Base-by-base conservation (phyloP, 2,797 vertebrate species). In the Acestrorhynchus altus region DNA sequence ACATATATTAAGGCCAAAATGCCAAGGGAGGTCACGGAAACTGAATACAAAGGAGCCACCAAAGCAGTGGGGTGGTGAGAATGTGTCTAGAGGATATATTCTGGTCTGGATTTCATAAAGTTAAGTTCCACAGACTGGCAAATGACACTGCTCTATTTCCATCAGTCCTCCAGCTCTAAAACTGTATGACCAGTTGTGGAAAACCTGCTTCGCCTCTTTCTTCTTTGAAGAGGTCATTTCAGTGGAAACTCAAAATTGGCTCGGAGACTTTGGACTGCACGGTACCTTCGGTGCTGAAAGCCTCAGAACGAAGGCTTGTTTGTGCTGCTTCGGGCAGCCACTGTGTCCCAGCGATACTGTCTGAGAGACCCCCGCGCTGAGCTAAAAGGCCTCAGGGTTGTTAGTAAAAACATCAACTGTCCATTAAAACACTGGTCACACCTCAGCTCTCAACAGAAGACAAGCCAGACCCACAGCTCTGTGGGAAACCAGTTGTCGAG, bases 381-480 rank as follows among this genome's bases (percentile, higher is more conserved):
- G 61, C 60, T 71, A 74, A 75, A 78, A 44, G 47, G 75, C 82
- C 82, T 35, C 8, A 11, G 49, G 79, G 59, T 54, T 72, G 49
- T 81, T 69, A 49, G 28, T 66, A 76, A 61, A 18, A 78, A 56
- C n/a, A 35, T 52, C 40, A 73, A 61, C 20, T 44, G 66, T 78
- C 72, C 56, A 76, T 81, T 66, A 81, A 73, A 35, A 51, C 5
- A 46, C 56, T 40, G n/a, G 42, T 52, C 49, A 57, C 49, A 63
- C 61, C n/a, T 51, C 64, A 60, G 63, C 65, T 67, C 44, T 51
- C 46, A 5, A 28, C 4, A 67, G 24, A 47, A 49, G 10, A 42
- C 24, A 26, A 22, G 8, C 13, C 44, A 49, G 12, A 28, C 20
- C 13, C 22, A 44, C 15, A 66, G 2, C 8, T 18, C 24, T 22